These are phyloP conservation scores for Hyperoplus immaculatus DNA, from an alignment of 2,797 vertebrate species.

Conservation along the genomic window DNA sequence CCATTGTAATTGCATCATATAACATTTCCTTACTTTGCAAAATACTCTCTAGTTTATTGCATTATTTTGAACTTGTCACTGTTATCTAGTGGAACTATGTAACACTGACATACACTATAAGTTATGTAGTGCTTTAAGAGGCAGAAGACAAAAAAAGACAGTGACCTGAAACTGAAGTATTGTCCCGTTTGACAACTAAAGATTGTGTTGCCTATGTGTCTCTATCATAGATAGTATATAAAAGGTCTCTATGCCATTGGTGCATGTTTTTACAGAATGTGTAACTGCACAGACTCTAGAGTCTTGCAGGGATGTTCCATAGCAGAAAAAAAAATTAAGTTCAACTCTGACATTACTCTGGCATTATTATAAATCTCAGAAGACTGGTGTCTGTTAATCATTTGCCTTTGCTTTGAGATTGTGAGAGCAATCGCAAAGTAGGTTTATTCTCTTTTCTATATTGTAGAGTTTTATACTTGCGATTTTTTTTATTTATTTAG, in stretches of 20 bases:
- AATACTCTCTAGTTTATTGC: conserved; percentile 33
- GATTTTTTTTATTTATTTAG: no score
- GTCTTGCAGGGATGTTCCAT: background rate
- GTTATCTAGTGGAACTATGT: background rate
- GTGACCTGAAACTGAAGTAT: background rate
- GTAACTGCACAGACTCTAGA: background rate
- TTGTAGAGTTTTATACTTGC: no score
- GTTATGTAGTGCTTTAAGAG: background rate
- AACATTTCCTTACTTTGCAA: conserved; percentile 39
- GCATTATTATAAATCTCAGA: background rate
- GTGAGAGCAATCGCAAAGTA: background rate
- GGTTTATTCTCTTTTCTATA: background rate
- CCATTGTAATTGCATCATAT: conserved; percentile 15
- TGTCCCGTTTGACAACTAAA: background rate
- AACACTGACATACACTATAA: no score
- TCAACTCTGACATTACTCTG: background rate
- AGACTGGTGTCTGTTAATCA: background rate
- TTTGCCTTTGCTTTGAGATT: background rate
- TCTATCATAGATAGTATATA: no score
- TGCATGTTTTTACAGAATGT: background rate
- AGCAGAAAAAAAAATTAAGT: background rate
- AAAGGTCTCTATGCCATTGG: background rate
- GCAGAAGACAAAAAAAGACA: background rate
- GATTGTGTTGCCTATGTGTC: no score
- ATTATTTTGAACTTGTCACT: conserved; percentile 18